Conservation (phyloP, 2,113 vertebrate genomes). For the Macrotus californicus region DNA sequence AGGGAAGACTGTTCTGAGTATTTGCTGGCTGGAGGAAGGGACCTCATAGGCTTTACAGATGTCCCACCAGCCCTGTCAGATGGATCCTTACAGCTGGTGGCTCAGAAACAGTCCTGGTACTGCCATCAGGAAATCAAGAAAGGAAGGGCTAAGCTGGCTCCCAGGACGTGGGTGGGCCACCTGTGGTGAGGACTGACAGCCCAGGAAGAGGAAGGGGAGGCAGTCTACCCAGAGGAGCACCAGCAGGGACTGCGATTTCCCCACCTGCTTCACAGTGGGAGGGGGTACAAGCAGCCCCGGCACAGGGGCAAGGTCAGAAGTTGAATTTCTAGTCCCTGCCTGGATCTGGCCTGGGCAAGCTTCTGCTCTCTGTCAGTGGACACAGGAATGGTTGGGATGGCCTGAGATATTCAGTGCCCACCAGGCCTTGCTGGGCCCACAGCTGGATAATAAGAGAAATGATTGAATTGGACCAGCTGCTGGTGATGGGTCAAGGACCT, state of each 20-base stretch:
- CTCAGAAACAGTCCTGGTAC: neutral
- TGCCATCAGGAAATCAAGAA: constrained; percentile 34
- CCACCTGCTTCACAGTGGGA: neutral
- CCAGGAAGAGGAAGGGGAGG: neutral
- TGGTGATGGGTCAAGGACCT: neutral
- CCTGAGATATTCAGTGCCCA: neutral
- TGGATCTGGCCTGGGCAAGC: neutral
- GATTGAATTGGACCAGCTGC: neutral
- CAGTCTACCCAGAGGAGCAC: neutral
- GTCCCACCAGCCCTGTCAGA: neutral
- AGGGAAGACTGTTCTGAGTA: constrained; percentile 31
- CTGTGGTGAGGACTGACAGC: constrained; percentile 16
- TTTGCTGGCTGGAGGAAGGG: constrained; percentile 10
- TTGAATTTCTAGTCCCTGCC: neutral
- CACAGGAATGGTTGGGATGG: neutral
- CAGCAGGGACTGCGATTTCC: neutral
- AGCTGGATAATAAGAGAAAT: neutral
- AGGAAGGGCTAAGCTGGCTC: constrained; percentile 22
- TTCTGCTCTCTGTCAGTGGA: neutral
- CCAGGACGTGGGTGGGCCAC: constrained; percentile 1
- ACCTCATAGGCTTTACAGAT: constrained; percentile 14
- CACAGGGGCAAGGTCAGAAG: constrained; percentile 4
- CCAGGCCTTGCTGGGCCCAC: neutral
- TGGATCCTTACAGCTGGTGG: constrained; percentile 18
- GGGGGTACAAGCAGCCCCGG: neutral